Percentiles rank a stretch among this genome's conserved stretches.
Evolutionary conservation across 2,113 vertebrate genomes (phyloP).

Genomic region (Odontesthes bonariensis): DNA sequence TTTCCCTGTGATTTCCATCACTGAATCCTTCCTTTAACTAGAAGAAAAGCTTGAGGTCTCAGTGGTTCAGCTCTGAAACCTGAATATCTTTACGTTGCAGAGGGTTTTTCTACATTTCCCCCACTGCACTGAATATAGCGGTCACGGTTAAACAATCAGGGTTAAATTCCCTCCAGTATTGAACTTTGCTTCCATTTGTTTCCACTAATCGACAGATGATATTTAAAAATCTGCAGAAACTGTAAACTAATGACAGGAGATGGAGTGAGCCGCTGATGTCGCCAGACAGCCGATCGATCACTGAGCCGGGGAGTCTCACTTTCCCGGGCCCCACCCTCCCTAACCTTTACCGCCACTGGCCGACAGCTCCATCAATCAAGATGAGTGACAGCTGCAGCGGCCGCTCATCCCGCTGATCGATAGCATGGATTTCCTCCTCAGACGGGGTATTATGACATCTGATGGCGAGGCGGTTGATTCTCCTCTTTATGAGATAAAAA

Average conservation of each 20-base stretch:
- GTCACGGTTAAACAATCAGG: background rate
- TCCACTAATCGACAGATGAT: constrained; percentile 47
- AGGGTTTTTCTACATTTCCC: background rate
- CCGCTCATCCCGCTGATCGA: constrained; percentile 61
- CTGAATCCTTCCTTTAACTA: no score
- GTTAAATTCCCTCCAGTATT: background rate
- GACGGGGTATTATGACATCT: constrained; percentile 71
- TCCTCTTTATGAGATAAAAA: constrained; percentile 39
- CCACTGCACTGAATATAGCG: background rate
- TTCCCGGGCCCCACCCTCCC: constrained; percentile 33
- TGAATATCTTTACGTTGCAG: background rate
- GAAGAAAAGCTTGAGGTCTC: no score
- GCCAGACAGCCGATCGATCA: constrained; percentile 45
- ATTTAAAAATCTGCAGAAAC: constrained; percentile 51
- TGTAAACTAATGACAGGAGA: constrained; percentile 27
- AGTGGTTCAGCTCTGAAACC: background rate
- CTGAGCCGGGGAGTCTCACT: constrained; percentile 26
- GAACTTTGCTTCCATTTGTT: constrained; percentile 36
- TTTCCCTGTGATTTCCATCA: no score
- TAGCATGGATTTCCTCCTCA: constrained; percentile 69
- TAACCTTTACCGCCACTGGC: constrained; percentile 50
- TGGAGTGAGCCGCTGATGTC: constrained; percentile 11
- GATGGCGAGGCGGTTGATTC: constrained; percentile 63
- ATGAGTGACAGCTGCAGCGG: constrained; percentile 59
- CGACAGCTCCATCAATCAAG: constrained; percentile 75